Percentiles rank a stretch among this genome's conserved stretches.
phyloP scores from a whole-genome alignment of 1,140 invertebrate species.

The Tetramorium simillimum region DNA sequence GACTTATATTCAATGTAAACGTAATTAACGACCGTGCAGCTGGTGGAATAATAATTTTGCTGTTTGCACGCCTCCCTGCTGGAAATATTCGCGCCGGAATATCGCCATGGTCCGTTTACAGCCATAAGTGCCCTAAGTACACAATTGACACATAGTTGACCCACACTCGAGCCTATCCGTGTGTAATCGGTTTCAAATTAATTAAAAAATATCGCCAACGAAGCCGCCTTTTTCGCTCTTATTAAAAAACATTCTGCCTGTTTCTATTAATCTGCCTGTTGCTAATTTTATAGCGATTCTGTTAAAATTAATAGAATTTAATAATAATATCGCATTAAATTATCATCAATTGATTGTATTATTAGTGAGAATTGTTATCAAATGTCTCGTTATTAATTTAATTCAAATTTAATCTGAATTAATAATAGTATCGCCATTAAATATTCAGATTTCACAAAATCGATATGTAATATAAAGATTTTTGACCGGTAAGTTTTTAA shows the following conservation, averaged over 20 bases:
- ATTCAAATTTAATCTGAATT: not conserved
- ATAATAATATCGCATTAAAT: not conserved
- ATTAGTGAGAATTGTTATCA: not conserved
- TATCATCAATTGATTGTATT: not conserved
- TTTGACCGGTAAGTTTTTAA: not conserved
- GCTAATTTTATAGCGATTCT: not conserved
- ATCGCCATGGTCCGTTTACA: not conserved
- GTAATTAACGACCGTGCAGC: constrained; percentile 45
- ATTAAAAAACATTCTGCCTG: not conserved
- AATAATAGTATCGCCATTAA: not conserved
- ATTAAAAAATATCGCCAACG: not conserved
- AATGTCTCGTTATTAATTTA: not conserved
- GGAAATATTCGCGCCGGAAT: not conserved
- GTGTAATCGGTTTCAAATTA: not conserved
- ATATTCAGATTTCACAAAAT: not conserved
- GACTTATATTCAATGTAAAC: constrained; percentile 54
- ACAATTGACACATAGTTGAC: too few relatives aligned
- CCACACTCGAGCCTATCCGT: not conserved
- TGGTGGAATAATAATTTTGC: constrained; percentile 43
- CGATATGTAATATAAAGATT: not conserved
- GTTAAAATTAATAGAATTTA: not conserved
- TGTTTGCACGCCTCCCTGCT: not conserved
- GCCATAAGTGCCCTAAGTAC: not conserved
- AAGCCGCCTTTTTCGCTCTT: not conserved
- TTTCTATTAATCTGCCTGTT: not conserved